These are phyloP conservation scores for Coreoperca whiteheadi DNA, from an alignment of 2,113 vertebrate species.

Conservation along the genomic window DNA sequence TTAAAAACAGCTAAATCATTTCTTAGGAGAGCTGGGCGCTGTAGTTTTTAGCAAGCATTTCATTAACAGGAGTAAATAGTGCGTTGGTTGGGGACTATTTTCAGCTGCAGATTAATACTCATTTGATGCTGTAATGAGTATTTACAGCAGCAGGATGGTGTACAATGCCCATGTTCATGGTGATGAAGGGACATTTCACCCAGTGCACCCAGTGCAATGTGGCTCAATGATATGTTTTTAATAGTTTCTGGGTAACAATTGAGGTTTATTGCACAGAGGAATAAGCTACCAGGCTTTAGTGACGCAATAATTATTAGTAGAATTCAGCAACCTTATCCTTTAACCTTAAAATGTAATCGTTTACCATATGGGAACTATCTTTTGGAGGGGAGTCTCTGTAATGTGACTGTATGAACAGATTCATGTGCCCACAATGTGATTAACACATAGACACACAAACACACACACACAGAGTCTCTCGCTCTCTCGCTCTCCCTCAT, in stretches of 20 bases:
- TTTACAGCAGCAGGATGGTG: not conserved
- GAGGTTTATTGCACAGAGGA: not conserved
- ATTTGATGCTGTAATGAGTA: not conserved
- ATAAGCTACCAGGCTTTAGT: not conserved
- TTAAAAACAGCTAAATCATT: not conserved
- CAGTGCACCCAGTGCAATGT: not conserved
- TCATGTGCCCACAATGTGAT: conserved; percentile 53
- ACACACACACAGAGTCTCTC: not conserved
- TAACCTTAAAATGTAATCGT: not conserved
- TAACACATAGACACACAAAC: conserved; percentile 25
- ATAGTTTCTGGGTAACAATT: not conserved
- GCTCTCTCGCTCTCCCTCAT: conserved; percentile 63
- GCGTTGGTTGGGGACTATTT: not conserved
- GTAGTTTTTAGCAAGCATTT: not conserved
- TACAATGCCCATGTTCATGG: conserved; percentile 5
- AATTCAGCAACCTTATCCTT: not conserved
- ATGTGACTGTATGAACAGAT: conserved; percentile 43
- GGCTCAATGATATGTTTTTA: not conserved
- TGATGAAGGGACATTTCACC: not conserved
- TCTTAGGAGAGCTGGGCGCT: not conserved
- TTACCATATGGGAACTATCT: conserved; percentile 18
- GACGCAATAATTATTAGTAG: too few species aligned
- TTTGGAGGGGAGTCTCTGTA: conserved; percentile 20
- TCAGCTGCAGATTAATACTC: conserved; percentile 1
- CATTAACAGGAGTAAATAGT: not conserved